A percentile compares a stretch with the other conserved stretches of the same genome.
Conservation (phyloP, 2,797 vertebrate genomes). For the Jordanella pulchra region DNA sequence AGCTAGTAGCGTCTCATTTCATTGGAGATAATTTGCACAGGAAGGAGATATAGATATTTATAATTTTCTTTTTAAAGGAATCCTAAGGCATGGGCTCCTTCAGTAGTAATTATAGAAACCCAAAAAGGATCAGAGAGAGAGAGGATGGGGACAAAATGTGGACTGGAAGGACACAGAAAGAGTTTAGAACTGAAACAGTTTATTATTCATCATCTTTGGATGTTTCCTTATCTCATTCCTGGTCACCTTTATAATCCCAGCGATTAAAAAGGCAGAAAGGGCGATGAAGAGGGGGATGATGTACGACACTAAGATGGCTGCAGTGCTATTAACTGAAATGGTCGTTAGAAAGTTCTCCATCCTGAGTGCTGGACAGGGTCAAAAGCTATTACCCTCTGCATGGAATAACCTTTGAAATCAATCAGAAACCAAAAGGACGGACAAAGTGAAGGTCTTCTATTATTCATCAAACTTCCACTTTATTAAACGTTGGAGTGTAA, state of each 20-base stretch:
- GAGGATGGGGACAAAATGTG: slow-evolving; percentile 8
- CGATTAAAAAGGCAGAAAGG: slow-evolving; percentile 24
- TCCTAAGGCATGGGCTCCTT: slow-evolving; percentile 24
- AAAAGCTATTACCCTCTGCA: slow-evolving; percentile 43
- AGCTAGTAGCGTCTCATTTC: slow-evolving; percentile 35
- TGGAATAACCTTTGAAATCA: slow-evolving; percentile 54
- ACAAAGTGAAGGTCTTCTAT: slow-evolving; percentile 35
- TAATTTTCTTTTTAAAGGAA: slow-evolving; percentile 37
- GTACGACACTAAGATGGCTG: slow-evolving; percentile 14
- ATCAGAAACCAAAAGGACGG: slow-evolving; percentile 45
- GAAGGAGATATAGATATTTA: slow-evolving; percentile 39
- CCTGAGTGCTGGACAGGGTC: slow-evolving; percentile 31
- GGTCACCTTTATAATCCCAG: slow-evolving; percentile 36
- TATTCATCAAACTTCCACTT: slow-evolving; percentile 52
- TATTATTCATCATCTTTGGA: slow-evolving; percentile 20
- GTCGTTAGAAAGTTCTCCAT: slow-evolving; percentile 49
- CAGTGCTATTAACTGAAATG: slow-evolving; percentile 53
- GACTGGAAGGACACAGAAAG: slow-evolving; percentile 45
- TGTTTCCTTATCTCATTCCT: slow-evolving; percentile 16
- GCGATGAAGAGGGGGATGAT: slow-evolving; percentile 13
- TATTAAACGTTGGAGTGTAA: slow-evolving; percentile 28
- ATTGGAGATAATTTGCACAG: slow-evolving; percentile 61
- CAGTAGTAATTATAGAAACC: slow-evolving; percentile 32
- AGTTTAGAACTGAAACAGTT: slow-evolving; percentile 24
- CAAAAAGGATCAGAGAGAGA: slow-evolving; percentile 9